Percentiles rank a stretch among this genome's conserved stretches.
These are phyloP conservation scores for Pelodiscus sinensis DNA, from an alignment of 2,113 vertebrate species.

Conservation along the genomic window DNA sequence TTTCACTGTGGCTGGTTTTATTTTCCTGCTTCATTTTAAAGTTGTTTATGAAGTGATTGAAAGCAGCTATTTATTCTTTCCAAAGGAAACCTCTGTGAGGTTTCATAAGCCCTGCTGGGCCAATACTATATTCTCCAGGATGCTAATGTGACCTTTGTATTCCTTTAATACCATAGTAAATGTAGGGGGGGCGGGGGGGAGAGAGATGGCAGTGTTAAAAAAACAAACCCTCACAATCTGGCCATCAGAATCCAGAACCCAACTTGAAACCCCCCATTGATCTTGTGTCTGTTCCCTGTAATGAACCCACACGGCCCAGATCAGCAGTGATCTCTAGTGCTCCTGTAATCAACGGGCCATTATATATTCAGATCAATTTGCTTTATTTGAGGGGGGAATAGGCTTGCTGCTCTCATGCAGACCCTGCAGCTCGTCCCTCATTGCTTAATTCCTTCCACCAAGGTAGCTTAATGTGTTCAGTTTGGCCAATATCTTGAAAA, in stretches of 20 bases:
- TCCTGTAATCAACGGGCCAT: background rate
- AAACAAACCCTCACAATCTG: background rate
- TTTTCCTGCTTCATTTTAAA: background rate
- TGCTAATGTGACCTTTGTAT: background rate
- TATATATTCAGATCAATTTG: background rate
- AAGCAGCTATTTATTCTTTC: background rate
- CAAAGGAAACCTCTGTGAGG: background rate
- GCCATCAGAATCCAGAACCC: background rate
- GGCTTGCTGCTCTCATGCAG: background rate
- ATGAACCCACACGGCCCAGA: background rate
- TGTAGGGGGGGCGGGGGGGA: too few relatives aligned
- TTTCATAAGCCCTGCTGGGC: background rate
- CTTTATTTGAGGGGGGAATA: background rate
- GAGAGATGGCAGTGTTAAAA: background rate
- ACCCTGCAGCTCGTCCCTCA: background rate
- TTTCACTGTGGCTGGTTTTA: background rate
- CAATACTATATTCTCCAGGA: background rate
- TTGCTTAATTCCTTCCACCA: background rate
- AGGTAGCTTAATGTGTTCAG: background rate
- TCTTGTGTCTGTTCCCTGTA: background rate
- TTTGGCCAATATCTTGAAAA: background rate
- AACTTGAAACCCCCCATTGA: background rate
- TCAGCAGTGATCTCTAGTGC: background rate
- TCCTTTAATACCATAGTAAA: background rate
- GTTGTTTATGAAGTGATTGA: background rate